A percentile compares a stretch with the other conserved stretches of the same genome.
Evolutionary conservation across 64 coral and sea anemone species (phyloP).

Genomic region (Montipora foliosa): DNA sequence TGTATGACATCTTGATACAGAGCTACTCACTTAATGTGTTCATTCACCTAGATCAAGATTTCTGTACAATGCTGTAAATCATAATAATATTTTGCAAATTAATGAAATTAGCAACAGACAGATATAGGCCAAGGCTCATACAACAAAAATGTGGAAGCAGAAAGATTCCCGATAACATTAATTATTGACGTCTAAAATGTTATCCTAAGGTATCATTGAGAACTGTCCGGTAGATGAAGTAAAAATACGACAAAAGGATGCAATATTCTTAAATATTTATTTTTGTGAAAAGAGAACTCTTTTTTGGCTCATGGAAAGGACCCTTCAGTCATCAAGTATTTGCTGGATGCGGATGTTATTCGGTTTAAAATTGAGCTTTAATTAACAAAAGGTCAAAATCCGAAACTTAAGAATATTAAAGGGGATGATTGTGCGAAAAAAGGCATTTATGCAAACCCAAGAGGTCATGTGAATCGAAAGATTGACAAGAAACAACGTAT

Average conservation of each 20-base stretch:
- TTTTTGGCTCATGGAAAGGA: background rate
- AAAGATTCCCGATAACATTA: no score
- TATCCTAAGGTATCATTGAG: no score
- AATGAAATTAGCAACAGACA: background rate
- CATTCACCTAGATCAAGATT: background rate
- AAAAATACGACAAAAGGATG: no score
- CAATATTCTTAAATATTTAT: no score
- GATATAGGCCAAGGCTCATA: background rate
- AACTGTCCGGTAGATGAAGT: no score
- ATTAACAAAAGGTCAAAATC: constrained; percentile 1
- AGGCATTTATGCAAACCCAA: background rate
- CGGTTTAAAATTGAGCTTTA: background rate
- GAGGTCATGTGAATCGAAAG: background rate
- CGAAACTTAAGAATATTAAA: background rate
- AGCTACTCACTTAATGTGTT: background rate
- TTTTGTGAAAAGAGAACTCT: background rate
- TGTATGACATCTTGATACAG: background rate
- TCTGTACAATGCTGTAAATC: no score
- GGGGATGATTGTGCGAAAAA: background rate
- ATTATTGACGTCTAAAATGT: no score
- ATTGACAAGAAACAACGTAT: background rate
- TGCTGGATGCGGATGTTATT: background rate
- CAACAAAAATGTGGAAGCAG: background rate
- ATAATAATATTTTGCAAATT: no score
- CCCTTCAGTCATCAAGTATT: background rate